Base-by-base conservation (phyloP, 2,113 vertebrate genomes). In the Tragulus kanchil region DNA sequence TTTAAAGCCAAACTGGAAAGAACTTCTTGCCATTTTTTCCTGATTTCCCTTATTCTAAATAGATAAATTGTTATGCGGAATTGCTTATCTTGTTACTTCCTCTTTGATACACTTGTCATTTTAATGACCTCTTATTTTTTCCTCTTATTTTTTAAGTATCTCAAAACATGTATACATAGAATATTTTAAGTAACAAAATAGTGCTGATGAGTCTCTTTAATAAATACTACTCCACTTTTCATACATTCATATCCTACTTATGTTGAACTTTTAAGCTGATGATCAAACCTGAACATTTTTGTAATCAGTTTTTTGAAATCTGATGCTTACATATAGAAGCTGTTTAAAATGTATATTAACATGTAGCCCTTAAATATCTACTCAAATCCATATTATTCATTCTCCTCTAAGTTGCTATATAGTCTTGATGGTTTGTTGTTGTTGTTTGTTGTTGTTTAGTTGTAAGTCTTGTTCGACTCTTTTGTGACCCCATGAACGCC, bases 171-270 rank as follows among this genome's bases (percentile, higher is more conserved):
- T 61, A 78, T 75, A 17, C 65, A 78, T 21, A 62, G 79, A 77
- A 84, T 62, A 71, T 92, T 95, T 81, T 62, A 92, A 81, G 87
- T 10, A 87, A 67, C 15, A 87, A 91, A 85, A 85, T 28, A 67
- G 28, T 67, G 15, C 36, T 67, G 14, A 50, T 67, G 42, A 78
- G 59, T n/a, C n/a, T 36, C 59, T 50, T 91, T 71, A 86, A 73
- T 82, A 81, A 86, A 61, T 19, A 52, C 50, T 58, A 8, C 79
- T 64, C 58, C 15, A 85, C 7, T 81, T 73, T 81, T 31, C 64
- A 23, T 36, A 36, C 64, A 58, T 56, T 64, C 6, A 16, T 11
- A n/a, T n/a, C 7, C 31, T 81, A 28, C 52, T 62, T 25, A 71
- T 9, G 45, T 52, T 91, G 11, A 79, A 36, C 23, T 69, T 69